phyloP scores from a whole-genome alignment of 2,888 invertebrate species.

The Chrysodeixis includens region DNA sequence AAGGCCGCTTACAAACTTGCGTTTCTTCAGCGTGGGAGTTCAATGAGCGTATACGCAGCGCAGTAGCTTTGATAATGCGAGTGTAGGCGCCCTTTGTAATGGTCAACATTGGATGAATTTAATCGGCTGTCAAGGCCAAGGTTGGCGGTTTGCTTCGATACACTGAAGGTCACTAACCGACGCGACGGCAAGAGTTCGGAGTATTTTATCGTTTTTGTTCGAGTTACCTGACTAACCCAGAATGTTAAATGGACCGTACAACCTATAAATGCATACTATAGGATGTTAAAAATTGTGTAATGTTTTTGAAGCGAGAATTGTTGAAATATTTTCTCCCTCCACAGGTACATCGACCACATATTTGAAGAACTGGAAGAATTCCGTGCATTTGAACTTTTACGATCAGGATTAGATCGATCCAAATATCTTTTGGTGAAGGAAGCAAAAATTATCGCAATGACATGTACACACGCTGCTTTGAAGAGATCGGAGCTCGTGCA shows the following conservation, averaged over 20 bases:
- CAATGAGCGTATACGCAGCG: no score
- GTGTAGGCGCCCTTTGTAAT: not conserved
- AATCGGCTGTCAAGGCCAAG: not conserved
- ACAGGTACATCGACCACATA: constrained; percentile 96
- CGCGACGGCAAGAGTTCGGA: no score
- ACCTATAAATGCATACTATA: no score
- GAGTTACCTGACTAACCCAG: no score
- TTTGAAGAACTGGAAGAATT: constrained; percentile 99
- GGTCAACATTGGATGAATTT: not conserved
- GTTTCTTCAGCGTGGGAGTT: no score
- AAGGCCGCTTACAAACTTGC: no score
- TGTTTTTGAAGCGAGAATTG: not conserved
- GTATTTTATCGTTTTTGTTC: no score
- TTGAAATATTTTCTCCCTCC: constrained; percentile 17
- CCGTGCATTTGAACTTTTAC: constrained; percentile 98
- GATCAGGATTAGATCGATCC: constrained; percentile 98
- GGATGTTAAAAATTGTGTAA: no score
- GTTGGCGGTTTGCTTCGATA: not conserved
- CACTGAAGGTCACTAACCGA: not conserved
- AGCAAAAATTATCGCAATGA: constrained; percentile 99
- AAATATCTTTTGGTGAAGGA: constrained; percentile 99
- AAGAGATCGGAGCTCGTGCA: constrained; percentile 98
- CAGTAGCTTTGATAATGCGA: no score
- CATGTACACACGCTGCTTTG: constrained; percentile 99
- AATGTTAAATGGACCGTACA: no score